Base-by-base conservation (phyloP, 2,888 invertebrate genomes). In the Sialis lutaria region DNA sequence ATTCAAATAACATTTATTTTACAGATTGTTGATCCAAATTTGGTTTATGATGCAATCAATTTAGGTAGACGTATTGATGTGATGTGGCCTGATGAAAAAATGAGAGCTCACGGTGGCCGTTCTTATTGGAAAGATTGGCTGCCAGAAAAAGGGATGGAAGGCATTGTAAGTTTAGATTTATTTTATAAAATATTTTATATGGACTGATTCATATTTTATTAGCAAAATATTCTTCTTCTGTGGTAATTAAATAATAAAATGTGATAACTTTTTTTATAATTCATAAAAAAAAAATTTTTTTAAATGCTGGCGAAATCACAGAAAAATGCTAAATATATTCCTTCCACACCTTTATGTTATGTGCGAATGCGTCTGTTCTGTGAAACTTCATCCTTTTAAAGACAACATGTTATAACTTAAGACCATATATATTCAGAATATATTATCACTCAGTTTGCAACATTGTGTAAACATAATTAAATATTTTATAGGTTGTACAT, bases 21-120 rank as follows among this genome's bases (percentile, higher is more conserved):
- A 8, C 54, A 74, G 71, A 75, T 78, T 53, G 64, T 72, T 53
- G 78, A 79, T 61, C 75, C 77, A 8, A 75, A 74, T 62, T 71
- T 77, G 57, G 89, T 93, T 41, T 93, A 88, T 58, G 91, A 93
- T 60, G 88, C 87, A 51, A 83, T 95, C 48, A 95, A 95, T 64
- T 68, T 91, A 53, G 90, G 90, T 6, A 70, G 91, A 50, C 70
- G 90, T 52, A 90, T 92, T 50, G 93, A 93, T 58, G 92, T 95
- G n/a, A 78, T 81, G 54, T 97, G 96, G 96, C 96, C 96, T 0
- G 83, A 82, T 55, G 92, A 93, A 61, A 75, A 77, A 45, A 89
- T 91, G 82, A 68, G 91, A 47, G 77, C 79, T 50, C 74, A 82
- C 53, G 95, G 95, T 0, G 93, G 95, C 0, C 73, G 89, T 52